These are phyloP conservation scores for Drosophila ficusphila DNA, from an alignment of 1,140 invertebrate species.

Conservation along the genomic window DNA sequence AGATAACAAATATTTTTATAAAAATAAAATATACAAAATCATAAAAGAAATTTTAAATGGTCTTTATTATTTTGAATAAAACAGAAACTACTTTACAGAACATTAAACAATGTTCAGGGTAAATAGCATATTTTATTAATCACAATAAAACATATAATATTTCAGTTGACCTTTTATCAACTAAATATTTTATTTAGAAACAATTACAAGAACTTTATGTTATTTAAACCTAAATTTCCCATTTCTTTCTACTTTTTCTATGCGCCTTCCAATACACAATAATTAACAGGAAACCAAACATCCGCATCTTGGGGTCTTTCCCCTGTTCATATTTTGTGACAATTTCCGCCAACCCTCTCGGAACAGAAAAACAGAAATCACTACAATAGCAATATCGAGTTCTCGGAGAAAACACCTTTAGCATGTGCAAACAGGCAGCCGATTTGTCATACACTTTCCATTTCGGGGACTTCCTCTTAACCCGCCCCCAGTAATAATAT, in stretches of 20 bases:
- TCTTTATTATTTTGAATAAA: not conserved
- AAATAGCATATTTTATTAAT: too few relatives aligned
- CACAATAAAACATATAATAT: too few relatives aligned
- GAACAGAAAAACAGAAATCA: not conserved
- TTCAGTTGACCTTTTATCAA: too few relatives aligned
- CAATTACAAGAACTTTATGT: not conserved
- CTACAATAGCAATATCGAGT: constrained; percentile 41
- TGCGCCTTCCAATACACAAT: not conserved
- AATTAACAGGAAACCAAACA: constrained; percentile 28
- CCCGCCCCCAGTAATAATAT: constrained; percentile 57
- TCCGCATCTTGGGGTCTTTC: constrained; percentile 6
- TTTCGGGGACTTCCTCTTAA: constrained; percentile 53
- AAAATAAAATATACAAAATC: constrained; percentile 53
- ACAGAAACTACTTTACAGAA: not conserved
- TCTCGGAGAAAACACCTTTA: constrained; percentile 56
- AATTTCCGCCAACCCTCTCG: constrained; percentile 37
- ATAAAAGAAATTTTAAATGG: constrained; percentile 18
- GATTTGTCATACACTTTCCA: constrained; percentile 53
- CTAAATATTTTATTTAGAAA: not conserved
- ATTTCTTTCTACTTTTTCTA: not conserved
- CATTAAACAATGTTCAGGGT: not conserved
- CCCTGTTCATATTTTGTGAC: constrained; percentile 30
- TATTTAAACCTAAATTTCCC: not conserved
- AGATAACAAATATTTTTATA: constrained; percentile 50
- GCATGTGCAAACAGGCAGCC: constrained; percentile 41